Evolutionary conservation across 2,113 vertebrate species (phyloP), one percentile per base, ranked within the genome.

Genomic region (Cyanoliseus patagonus): DNA sequence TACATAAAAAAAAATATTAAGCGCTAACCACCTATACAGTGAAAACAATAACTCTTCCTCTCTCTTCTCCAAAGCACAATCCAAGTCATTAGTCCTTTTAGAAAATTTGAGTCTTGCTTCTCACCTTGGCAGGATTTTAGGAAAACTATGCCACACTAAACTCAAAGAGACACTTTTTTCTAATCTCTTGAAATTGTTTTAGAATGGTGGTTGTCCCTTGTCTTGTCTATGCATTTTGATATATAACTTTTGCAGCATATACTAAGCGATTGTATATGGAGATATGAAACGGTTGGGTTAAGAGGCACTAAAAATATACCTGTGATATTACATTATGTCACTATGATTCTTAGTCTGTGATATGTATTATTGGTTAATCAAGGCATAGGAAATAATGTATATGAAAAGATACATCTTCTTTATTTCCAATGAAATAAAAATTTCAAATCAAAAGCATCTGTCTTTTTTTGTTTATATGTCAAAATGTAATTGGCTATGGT

Each of bases 401-500:
- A 82, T 55, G 52, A 91, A 97, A 97, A 95, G 72, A 97, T 96
- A 96, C 30, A 52, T 96, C 95, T 96, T 97, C 86, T 94, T 81
- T 80, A 83, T 85, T 94, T 93, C 33, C 92, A 91, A 4, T 13
- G 69, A 97, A 97, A 97, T 97, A 97, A 97, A 98, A 98, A 88
- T 78, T 95, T 97, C 70, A 94, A 88, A 97, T 97, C 95, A 83
- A 97, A 97, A 97, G 95, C 98, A 97, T 98, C 98, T 98, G 98
- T 98, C 98, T 98, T 96, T 98, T 97, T 96, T 97, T 95, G 8
- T 98, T 98, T 98, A 96, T 97, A 97, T 97, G 98, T 98, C 98
- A 98, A 97, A 98, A 98, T 92, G 44, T 98, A 98, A 98, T 98
- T 98, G 98, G 97, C 97, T 97, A 97, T 89, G 97, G 98, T 98